Base-by-base conservation (phyloP, 2,797 vertebrate genomes). In the Podarcis siculus region DNA sequence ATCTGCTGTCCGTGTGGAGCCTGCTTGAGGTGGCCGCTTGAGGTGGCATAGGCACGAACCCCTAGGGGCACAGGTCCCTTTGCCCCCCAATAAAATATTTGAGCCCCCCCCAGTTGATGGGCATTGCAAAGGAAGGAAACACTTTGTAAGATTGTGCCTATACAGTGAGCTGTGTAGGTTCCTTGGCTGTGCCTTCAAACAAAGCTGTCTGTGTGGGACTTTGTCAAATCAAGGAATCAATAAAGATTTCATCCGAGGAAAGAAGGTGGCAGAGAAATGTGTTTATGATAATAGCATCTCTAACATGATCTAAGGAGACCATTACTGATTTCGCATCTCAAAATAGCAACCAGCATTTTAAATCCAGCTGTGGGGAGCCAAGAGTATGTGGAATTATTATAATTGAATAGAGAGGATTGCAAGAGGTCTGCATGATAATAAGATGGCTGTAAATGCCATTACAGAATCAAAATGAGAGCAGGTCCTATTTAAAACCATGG, bases 401-500 rank as follows among this genome's bases (percentile, higher is more conserved):
- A 91, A 93, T 77, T 91, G 72, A 93, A 93, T 87, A 93, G 82
- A 91, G 80, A 91, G 39, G 79, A 64, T 42, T 88, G 85, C 84
- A 91, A 92, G 61, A 94, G 88, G 72, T 87, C 77, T 85, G 79
- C 89, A 73, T 79, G 91, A 1, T 91, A 90, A 92, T 90, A 92
- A 35, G 82, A 90, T n/a, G 82, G 0, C 84, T 95, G 92, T 87
- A 90, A 72, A 72, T 94, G 80, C 37, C 90, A 75, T 91, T 93
- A n/a, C 12, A 89, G 81, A 83, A 90, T 88, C 83, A 94, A 93
- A 78, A 86, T 85, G 83, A 93, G 78, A 91, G 67, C 25, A 92
- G 92, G 91, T 86, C 37, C 61, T 91, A 49, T 94, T 90, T 90
- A 85, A 95, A 94, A 79, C 89, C 90, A 89, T 89, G 92, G 87